Conservation (phyloP, 2,113 vertebrate species). For the Menura novaehollandiae region DNA sequence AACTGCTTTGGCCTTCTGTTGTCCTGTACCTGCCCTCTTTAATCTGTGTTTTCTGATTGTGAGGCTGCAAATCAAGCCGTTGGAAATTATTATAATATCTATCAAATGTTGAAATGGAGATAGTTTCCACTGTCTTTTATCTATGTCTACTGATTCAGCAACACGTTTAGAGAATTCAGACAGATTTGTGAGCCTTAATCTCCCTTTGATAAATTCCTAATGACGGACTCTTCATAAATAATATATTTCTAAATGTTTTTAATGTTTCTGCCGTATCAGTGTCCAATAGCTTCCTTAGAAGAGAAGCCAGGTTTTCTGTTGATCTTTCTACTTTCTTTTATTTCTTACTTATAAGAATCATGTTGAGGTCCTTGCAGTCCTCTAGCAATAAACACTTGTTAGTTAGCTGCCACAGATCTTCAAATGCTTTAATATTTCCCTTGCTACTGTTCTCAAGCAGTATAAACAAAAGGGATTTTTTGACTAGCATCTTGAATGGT, state of each 20-base stretch:
- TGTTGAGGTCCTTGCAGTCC: not conserved
- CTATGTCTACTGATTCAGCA: not conserved
- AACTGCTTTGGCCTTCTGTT: not conserved
- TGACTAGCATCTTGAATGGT: not conserved
- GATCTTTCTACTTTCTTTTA: not conserved
- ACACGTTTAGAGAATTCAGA: not conserved
- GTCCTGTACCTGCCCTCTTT: not conserved
- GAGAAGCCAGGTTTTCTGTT: not conserved
- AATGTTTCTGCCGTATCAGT: not conserved
- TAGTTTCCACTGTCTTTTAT: not conserved
- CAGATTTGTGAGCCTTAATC: conserved; percentile 1
- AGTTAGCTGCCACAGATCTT: not conserved
- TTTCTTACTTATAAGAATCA: not conserved
- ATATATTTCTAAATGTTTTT: conserved; percentile 25
- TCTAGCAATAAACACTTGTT: not conserved
- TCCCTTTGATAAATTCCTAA: conserved; percentile 9
- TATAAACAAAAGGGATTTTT: not conserved
- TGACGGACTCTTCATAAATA: conserved; percentile 25
- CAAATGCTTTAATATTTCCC: not conserved
- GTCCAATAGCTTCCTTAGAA: not conserved
- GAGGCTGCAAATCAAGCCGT: not conserved
- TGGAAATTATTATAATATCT: not conserved
- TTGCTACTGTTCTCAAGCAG: not conserved
- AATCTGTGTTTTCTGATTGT: not conserved
- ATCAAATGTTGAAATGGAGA: not conserved